phyloP scores from a whole-genome alignment of 2,113 vertebrate genomes.

The Pseudorasbora parva region DNA sequence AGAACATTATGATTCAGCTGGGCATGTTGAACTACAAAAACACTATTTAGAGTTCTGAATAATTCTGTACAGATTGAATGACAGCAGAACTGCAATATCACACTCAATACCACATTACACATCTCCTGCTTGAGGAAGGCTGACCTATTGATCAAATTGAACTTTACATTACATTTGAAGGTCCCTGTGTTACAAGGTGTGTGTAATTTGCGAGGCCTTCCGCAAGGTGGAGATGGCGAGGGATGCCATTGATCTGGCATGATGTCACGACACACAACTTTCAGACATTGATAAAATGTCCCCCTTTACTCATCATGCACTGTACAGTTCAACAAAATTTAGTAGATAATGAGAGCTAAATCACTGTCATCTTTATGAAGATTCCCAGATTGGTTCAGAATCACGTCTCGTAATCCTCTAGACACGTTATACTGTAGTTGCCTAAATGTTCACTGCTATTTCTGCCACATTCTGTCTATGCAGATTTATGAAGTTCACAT shows the following conservation, averaged over 20 bases:
- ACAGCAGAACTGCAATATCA: slow-evolving; percentile 56
- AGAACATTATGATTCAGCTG: slow-evolving; percentile 63
- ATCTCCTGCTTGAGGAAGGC: slow-evolving; percentile 66
- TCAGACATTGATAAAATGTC: slow-evolving; percentile 74
- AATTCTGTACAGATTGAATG: slow-evolving; percentile 57
- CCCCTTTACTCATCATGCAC: slow-evolving; percentile 78
- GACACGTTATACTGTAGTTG: slow-evolving; percentile 24
- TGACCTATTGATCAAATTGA: slow-evolving; percentile 46
- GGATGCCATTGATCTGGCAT: slow-evolving; percentile 57
- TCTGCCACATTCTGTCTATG: slow-evolving; percentile 57
- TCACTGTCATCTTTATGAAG: slow-evolving; percentile 65
- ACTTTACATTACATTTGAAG: not conserved
- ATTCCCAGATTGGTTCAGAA: slow-evolving; percentile 29
- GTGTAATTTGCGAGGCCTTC: not conserved
- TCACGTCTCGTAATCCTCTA: slow-evolving; percentile 12
- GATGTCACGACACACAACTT: slow-evolving; percentile 74
- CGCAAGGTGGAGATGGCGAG: slow-evolving; percentile 62
- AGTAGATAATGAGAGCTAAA: slow-evolving; percentile 62
- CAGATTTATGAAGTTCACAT: slow-evolving; percentile 58
- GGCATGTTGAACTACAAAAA: slow-evolving; percentile 64
- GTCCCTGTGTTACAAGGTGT: not conserved
- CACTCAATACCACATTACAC: slow-evolving; percentile 51
- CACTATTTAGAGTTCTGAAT: slow-evolving; percentile 60
- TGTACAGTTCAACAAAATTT: slow-evolving; percentile 76
- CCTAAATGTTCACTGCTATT: slow-evolving; percentile 53